Evolutionary conservation across 2,888 invertebrate genomes (phyloP), one percentile per base, ranked within the genome.

Genomic region (Ypsolopha scabrella): DNA sequence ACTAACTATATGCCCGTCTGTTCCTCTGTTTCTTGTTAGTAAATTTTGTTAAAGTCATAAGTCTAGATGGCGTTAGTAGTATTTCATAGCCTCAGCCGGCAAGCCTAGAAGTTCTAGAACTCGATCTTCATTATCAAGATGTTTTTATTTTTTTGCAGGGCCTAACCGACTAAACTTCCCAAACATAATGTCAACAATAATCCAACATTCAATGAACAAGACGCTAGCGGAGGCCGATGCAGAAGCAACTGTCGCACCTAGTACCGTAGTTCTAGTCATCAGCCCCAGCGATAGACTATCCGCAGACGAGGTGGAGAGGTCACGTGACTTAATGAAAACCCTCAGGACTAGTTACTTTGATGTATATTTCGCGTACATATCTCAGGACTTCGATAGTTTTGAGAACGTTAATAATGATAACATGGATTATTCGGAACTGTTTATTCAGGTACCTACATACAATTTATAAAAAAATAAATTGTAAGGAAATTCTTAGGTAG

Each of bases 291-390:
- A 87, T 52, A 66, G 75, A 4, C 78, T 88, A 0, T 80, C 85
- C 0, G 69, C 79, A 34, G 59, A 64, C 0, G 89, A 89, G 54
- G 54, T 80, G 43, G 74, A 78, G 4, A 64, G 70, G 10, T 73
- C 87, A 0, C 64, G 74, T 50, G 69, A 70, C 37, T 70, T 87
- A 1, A 79, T 90, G 73, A 57, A 60, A 6, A 70, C 85, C 1
- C 68, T 89, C 4, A 75, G 88, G 53, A 65, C 64, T 1, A 71
- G 72, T 8, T 81, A 83, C 63, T 88, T 88, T 35, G 89, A 90
- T 56, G 80, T 87, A 0, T 87, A 85, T 58, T 87, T 90, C 54
- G 72, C 88, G 0, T 90, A 88, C 58, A 72, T 86, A 0, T 78
- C 88, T 0, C 70, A 75, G 11, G 81, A 87, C 48, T 59, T 78